Evolutionary conservation across 2,797 vertebrate genomes (phyloP).

Genomic region (Ctenosaura bakeri): DNA sequence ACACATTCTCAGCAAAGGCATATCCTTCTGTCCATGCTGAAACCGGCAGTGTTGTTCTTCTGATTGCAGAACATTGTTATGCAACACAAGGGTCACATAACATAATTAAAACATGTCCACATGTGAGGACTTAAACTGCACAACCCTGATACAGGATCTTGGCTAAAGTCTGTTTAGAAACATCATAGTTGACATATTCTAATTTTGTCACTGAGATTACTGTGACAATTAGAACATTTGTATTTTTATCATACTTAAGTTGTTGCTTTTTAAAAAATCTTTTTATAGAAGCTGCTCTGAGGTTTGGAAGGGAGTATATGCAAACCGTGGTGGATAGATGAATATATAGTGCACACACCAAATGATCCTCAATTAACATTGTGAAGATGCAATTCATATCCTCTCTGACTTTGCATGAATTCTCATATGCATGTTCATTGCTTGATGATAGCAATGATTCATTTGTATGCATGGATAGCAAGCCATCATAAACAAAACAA

Average conservation of each 20-base stretch:
- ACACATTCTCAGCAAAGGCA: no score
- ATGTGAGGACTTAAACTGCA: no score
- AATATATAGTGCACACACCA: background rate
- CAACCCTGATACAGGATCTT: no score
- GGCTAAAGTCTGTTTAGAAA: background rate
- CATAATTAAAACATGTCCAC: no score
- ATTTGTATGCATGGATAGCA: background rate
- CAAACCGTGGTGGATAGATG: background rate
- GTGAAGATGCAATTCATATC: background rate
- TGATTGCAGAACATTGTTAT: no score
- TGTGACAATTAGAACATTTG: background rate
- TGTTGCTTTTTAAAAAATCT: background rate
- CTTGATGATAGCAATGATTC: background rate
- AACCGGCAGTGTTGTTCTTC: no score
- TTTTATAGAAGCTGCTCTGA: background rate
- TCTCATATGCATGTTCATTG: background rate
- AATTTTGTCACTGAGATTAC: background rate
- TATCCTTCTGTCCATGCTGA: no score
- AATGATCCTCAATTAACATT: background rate
- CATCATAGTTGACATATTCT: background rate
- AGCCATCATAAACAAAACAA: constrained; percentile 4
- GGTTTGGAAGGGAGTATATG: background rate
- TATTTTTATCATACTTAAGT: background rate
- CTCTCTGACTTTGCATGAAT: background rate
- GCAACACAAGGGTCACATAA: no score